Percentiles rank a stretch among this genome's conserved stretches.
Evolutionary conservation across 2,888 invertebrate genomes (phyloP).

Genomic region (Zaprionus lineosus): DNA sequence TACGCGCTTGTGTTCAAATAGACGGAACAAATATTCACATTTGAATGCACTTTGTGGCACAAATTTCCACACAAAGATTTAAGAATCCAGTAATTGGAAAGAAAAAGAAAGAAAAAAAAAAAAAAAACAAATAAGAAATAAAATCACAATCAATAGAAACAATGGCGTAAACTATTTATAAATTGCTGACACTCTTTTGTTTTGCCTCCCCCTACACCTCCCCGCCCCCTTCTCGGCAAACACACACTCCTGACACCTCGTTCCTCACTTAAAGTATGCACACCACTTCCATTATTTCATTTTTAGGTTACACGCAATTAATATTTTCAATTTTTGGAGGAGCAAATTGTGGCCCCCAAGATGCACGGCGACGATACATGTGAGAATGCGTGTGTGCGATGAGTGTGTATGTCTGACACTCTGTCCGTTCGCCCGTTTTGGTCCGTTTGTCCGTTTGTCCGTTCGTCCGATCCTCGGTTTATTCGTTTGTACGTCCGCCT

Average conservation of each 20-base stretch:
- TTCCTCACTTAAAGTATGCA: slow-evolving; percentile 44
- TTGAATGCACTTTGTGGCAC: slow-evolving; percentile 56
- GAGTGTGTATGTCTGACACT: slow-evolving; percentile 4
- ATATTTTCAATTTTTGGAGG: slow-evolving; percentile 52
- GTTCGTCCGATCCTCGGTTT: too few species aligned
- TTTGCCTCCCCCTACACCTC: slow-evolving; percentile 23
- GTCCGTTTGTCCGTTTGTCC: too few species aligned
- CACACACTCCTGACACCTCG: not conserved
- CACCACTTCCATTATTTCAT: slow-evolving; percentile 63
- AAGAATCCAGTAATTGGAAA: slow-evolving; percentile 34
- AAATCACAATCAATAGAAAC: slow-evolving; percentile 69
- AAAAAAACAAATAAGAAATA: slow-evolving; percentile 20
- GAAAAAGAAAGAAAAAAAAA: slow-evolving; percentile 2
- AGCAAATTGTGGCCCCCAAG: slow-evolving; percentile 30
- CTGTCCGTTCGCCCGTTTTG: too few species aligned
- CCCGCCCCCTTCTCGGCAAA: not conserved
- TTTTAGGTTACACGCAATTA: slow-evolving; percentile 75
- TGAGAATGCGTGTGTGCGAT: slow-evolving; percentile 14
- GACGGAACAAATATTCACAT: slow-evolving; percentile 30
- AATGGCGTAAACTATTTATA: slow-evolving; percentile 68
- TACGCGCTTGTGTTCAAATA: slow-evolving; percentile 18
- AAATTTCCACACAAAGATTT: slow-evolving; percentile 21
- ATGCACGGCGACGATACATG: slow-evolving; percentile 33
- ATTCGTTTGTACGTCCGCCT: too few species aligned
- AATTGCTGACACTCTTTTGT: slow-evolving; percentile 75